Evolutionary conservation across 2,113 vertebrate genomes (phyloP).

Genomic region (Nyctereutes procyonoides): DNA sequence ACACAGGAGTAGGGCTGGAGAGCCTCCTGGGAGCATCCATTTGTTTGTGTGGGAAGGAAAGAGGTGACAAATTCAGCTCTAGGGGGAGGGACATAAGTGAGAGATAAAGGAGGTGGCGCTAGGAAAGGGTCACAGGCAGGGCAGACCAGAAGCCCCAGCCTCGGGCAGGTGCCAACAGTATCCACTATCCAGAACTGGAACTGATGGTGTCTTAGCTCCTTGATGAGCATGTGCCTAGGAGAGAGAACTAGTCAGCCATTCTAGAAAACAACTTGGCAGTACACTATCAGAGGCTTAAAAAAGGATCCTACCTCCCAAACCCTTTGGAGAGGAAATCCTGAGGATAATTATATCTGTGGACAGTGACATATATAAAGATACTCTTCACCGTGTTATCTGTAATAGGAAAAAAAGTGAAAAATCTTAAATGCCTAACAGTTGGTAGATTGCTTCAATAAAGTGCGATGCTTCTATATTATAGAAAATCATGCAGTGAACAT

Average conservation of each 20-base stretch:
- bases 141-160: neutral
- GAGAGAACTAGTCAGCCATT: neutral
- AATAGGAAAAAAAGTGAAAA: conserved; percentile 1
- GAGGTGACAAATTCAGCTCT: neutral
- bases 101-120: neutral
- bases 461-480: neutral
- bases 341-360: neutral
- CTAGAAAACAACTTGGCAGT: neutral
- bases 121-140: neutral
- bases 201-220: neutral
- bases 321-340: neutral
- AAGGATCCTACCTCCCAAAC: neutral
- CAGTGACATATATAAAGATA: neutral
- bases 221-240: rapidly evolving
- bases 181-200: neutral
- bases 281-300: conserved; percentile 3
- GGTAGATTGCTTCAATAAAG: conserved; percentile 28
- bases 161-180: rapidly evolving
- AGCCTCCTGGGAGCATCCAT: neutral
- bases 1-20: neutral
- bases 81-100: neutral
- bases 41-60: neutral
- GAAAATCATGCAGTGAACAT: conserved; percentile 19
- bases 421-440: neutral
- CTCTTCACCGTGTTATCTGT: neutral